Evolutionary conservation across 2,888 invertebrate species (phyloP).

Genomic region (Rhodophaea formosa): DNA sequence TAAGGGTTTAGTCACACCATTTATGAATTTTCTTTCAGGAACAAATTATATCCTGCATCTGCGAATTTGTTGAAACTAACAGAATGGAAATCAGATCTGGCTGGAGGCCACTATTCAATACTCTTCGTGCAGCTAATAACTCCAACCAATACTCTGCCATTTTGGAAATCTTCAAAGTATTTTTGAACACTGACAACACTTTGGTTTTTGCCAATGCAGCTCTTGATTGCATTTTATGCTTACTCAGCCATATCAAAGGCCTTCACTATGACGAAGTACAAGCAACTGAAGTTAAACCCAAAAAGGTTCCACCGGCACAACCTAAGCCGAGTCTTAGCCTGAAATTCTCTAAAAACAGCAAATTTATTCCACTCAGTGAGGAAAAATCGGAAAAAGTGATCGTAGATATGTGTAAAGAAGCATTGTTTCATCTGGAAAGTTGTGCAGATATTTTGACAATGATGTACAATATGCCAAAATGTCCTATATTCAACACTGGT

Average conservation of each 20-base stretch:
- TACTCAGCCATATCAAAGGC: constrained; percentile 88
- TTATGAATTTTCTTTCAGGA: constrained; percentile 78
- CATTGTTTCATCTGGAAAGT: constrained; percentile 91
- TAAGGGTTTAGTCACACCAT: background rate
- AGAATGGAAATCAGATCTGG: constrained; percentile 96
- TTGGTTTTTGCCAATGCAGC: constrained; percentile 96
- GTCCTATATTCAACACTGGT: constrained; percentile 95
- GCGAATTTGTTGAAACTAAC: constrained; percentile 97
- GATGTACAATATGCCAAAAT: constrained; percentile 97
- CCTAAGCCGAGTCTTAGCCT: constrained; percentile 64
- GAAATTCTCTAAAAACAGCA: constrained; percentile 73
- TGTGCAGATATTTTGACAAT: constrained; percentile 93
- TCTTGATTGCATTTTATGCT: constrained; percentile 94
- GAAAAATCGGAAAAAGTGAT: constrained; percentile 74
- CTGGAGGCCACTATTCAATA: constrained; percentile 97
- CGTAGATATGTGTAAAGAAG: constrained; percentile 86
- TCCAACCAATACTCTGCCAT: constrained; percentile 87
- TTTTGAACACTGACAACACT: constrained; percentile 95
- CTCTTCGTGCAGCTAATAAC: constrained; percentile 91
- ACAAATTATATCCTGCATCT: constrained; percentile 95
- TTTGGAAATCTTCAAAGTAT: constrained; percentile 95
- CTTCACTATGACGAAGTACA: constrained; percentile 81
- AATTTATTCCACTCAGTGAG: constrained; percentile 70
- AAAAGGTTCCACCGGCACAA: constrained; percentile 56
- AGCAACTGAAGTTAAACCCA: constrained; percentile 67